Evolutionary conservation across 2,113 vertebrate species (phyloP).

Genomic region (Peromyscus californicus): DNA sequence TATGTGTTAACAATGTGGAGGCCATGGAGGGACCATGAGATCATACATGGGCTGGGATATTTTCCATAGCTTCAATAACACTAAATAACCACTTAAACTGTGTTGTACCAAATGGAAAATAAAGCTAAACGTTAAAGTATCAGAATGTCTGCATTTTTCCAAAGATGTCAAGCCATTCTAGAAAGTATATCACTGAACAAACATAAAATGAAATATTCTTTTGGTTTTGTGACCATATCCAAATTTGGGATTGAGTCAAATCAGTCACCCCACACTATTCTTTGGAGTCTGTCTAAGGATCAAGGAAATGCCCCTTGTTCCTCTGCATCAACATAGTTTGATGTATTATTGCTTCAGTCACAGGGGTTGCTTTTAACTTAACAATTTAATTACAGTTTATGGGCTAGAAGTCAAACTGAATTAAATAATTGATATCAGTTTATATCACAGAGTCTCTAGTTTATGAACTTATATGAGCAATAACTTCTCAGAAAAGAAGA

Average conservation of each 20-base stretch:
- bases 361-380: neutral
- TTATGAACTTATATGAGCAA: neutral
- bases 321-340: neutral
- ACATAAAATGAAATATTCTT: neutral
- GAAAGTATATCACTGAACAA: neutral
- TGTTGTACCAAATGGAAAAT: neutral
- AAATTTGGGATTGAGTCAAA: neutral
- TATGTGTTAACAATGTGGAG: neutral
- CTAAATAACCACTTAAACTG: neutral
- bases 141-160: neutral
- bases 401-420: neutral
- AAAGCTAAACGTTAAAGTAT: conserved; percentile 31
- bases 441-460: neutral
- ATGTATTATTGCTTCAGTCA: neutral
- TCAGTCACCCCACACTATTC: neutral
- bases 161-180: conserved; percentile 16
- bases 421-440: neutral
- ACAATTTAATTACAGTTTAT: neutral
- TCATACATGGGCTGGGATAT: neutral
- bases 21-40: accelerated
- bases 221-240: neutral
- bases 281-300: neutral
- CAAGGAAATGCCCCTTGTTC: neutral
- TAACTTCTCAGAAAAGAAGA: neutral
- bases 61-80: neutral